Evolutionary conservation across 2,797 vertebrate species (phyloP), one percentile per base, ranked within the genome.

Genomic region (Uromys caudimaculatus): DNA sequence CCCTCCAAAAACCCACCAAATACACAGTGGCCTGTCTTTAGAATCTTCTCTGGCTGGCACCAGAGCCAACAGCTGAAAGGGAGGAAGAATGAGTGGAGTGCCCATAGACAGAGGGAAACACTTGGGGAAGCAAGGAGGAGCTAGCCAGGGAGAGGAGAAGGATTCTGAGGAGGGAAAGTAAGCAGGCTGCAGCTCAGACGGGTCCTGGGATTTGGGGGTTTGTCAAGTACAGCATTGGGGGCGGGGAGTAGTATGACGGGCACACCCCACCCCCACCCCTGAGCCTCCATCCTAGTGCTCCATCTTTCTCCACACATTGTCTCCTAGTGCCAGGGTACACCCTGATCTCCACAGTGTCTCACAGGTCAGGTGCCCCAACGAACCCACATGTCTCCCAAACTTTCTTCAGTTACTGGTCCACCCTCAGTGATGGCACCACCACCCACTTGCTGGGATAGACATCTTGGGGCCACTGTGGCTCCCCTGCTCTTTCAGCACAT

Each of bases 341-440:
- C 75, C 77, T 1, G 1, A 32, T 47, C 54, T 29, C 67, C 44
- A 17, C 21, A 10, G 69, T 6, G 9, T 73, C 79, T 83, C 41
- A 77, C 3, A 79, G 35, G 69, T 44, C 58, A 58, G 71, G 88
- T 58, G 24, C 89, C 64, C 83, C 14, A 67, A 2, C 21, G 64
- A 95, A 85, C 75, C 77, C 50, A 92, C 75, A 52, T 27, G 38
- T 71, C 78, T 38, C 77, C 62, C 69, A 44, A 76, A 87, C 21
- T 58, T n/a, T 21, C 32, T 38, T 71, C 77, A 13, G 35, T 83
- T 38, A 35, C 54, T 44, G 29, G 50, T 64, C 50, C 91, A 67
- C 73, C 29, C 52, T 38, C 54, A 89, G 89, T 32, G 54, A 50
- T 0, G 5, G 35, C 1, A 19, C 50, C 27, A 23, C 3, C 56